Evolutionary conservation across 1,140 invertebrate species (phyloP).

Genomic region (Amphibalanus amphitrite): DNA sequence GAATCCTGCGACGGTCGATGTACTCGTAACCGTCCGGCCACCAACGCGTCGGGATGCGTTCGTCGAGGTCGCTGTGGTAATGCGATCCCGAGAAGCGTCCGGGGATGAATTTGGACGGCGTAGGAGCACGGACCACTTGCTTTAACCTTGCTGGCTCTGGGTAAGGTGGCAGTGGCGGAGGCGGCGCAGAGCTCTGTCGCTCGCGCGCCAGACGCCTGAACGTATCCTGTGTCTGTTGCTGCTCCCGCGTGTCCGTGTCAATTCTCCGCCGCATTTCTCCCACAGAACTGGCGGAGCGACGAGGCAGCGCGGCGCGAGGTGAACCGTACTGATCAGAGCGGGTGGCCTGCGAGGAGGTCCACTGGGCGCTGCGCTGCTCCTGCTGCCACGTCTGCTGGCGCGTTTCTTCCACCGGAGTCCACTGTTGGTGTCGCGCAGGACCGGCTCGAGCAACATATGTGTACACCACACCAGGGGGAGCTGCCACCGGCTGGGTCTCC

Average conservation of each 20-base stretch:
- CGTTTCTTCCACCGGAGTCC: neutral
- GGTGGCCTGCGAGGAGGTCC: neutral
- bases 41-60: conserved; percentile 39
- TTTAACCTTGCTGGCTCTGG: no score
- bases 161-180: no score
- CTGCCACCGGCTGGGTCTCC: neutral
- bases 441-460: neutral
- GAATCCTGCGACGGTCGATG: neutral
- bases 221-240: neutral
- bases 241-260: conserved; percentile 14
- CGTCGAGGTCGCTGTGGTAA: conserved; percentile 53
- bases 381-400: neutral
- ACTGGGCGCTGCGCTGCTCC: neutral
- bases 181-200: no score
- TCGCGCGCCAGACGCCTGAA: conserved; percentile 20
- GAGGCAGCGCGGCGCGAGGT: conserved; percentile 2
- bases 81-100: conserved; percentile 50
- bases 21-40: conserved; percentile 9
- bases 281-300: neutral
- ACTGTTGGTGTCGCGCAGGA: neutral
- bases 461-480: conserved; percentile 1
- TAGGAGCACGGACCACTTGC: conserved; percentile 24
- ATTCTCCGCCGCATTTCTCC: conserved; percentile 28
- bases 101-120: conserved; percentile 45
- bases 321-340: neutral